Evolutionary conservation across 2,113 vertebrate genomes (phyloP).

Genomic region (Bostrychus sinensis): DNA sequence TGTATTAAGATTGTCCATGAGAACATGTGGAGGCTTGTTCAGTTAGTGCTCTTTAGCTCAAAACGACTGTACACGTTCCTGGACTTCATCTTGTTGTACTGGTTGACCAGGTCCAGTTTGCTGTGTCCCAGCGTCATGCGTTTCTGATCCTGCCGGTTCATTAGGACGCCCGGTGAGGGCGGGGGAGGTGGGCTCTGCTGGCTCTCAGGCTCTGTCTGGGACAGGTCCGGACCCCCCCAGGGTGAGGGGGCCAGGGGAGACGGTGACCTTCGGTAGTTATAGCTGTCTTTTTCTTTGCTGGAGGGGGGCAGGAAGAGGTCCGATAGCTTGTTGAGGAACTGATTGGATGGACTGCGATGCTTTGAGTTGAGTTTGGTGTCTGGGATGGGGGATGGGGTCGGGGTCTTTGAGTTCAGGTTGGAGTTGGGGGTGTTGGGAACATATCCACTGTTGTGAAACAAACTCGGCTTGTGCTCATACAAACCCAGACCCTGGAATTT

Average conservation of each 20-base stretch:
- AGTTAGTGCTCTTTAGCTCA: slow-evolving; percentile 75
- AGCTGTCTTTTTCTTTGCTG: slow-evolving; percentile 63
- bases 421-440: slow-evolving; percentile 15
- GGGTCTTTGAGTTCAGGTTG: slow-evolving; percentile 25
- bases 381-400: slow-evolving; percentile 11
- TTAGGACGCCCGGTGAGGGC: not conserved
- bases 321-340: slow-evolving; percentile 69
- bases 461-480: slow-evolving; percentile 67
- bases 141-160: slow-evolving; percentile 79
- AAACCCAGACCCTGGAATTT: slow-evolving; percentile 77
- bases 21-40: not conserved
- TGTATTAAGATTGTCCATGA: not conserved
- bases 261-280: slow-evolving; percentile 38
- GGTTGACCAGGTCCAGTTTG: slow-evolving; percentile 94
- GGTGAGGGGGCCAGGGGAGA: slow-evolving; percentile 29
- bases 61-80: slow-evolving; percentile 92
- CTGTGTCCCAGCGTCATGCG: slow-evolving; percentile 94
- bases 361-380: slow-evolving; percentile 63
- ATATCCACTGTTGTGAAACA: slow-evolving; percentile 31
- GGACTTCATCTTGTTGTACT: slow-evolving; percentile 91
- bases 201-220: slow-evolving; percentile 69
- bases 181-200: slow-evolving; percentile 71
- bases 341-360: slow-evolving; percentile 53
- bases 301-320: slow-evolving; percentile 62
- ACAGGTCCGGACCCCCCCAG: slow-evolving; percentile 71